Conservation (phyloP, 2,113 vertebrate genomes). For the Platichthys flesus region DNA sequence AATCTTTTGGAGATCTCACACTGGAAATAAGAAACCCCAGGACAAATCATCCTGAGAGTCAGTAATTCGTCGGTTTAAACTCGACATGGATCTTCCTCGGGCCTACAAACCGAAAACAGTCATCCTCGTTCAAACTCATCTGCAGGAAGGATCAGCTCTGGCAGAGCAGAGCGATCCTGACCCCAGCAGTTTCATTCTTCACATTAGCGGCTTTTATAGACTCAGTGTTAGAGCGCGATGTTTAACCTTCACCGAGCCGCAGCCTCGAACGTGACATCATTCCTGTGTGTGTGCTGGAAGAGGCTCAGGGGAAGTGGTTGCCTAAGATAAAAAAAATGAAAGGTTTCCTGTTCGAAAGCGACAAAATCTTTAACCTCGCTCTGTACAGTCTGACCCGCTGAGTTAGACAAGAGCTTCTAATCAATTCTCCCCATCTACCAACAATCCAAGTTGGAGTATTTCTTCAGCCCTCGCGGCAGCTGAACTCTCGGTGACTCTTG, state of each 20-base stretch:
- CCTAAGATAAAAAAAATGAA: constrained; percentile 2
- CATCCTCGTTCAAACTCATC: no score
- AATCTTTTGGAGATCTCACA: not conserved
- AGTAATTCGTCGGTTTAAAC: no score
- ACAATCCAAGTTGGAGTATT: not conserved
- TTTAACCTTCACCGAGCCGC: not conserved
- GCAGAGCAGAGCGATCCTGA: no score
- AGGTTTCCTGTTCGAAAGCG: constrained; percentile 5
- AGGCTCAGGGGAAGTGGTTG: constrained; percentile 6
- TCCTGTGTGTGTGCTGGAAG: not conserved
- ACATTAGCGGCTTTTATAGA: not conserved
- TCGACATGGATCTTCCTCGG: no score
- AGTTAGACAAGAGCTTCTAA: constrained; percentile 15
- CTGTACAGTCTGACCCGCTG: not conserved
- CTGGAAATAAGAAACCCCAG: not conserved
- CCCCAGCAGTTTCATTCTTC: not conserved
- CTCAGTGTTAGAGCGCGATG: no score
- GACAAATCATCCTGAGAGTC: not conserved
- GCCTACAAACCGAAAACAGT: no score
- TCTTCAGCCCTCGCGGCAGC: constrained; percentile 23
- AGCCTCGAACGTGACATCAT: not conserved
- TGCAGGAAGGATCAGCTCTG: no score
- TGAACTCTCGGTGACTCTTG: constrained; percentile 67
- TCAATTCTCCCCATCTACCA: not conserved
- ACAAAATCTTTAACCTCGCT: not conserved